Percentiles rank a stretch among this genome's conserved stretches.
These are phyloP conservation scores for Fringilla coelebs DNA, from an alignment of 2,797 vertebrate species.

Conservation along the genomic window DNA sequence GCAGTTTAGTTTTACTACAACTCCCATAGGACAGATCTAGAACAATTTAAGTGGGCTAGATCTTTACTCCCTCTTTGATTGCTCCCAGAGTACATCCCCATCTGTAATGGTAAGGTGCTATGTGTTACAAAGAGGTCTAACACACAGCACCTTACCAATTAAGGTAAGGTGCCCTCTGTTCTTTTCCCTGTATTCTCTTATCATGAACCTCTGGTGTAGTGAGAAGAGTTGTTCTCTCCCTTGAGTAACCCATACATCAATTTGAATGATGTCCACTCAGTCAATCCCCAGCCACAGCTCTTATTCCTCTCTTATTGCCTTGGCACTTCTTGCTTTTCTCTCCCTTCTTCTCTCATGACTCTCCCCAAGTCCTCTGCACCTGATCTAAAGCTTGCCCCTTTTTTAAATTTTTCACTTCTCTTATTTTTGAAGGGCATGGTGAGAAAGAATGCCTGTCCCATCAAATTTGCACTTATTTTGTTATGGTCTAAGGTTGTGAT, in stretches of 20 bases:
- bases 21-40: neutral
- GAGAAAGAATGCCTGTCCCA: neutral
- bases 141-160: too few relatives aligned
- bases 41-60: neutral
- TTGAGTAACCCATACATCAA: neutral
- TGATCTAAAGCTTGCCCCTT: neutral
- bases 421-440: neutral
- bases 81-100: neutral
- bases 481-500: neutral
- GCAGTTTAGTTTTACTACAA: neutral
- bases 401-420: neutral
- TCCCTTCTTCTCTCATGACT: neutral
- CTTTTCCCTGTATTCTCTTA: neutral
- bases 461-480: neutral
- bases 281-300: neutral
- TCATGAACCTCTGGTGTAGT: neutral
- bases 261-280: rapidly evolving
- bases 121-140: neutral
- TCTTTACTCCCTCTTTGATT: neutral
- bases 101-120: neutral
- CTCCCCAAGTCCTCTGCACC: neutral
- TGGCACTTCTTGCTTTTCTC: neutral
- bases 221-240: neutral
- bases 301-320: neutral
- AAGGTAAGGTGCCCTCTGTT: rapidly evolving